A percentile compares a stretch with the other conserved stretches of the same genome.
phyloP scores from a whole-genome alignment of 1,140 invertebrate species.

The Drosophila virilis region DNA sequence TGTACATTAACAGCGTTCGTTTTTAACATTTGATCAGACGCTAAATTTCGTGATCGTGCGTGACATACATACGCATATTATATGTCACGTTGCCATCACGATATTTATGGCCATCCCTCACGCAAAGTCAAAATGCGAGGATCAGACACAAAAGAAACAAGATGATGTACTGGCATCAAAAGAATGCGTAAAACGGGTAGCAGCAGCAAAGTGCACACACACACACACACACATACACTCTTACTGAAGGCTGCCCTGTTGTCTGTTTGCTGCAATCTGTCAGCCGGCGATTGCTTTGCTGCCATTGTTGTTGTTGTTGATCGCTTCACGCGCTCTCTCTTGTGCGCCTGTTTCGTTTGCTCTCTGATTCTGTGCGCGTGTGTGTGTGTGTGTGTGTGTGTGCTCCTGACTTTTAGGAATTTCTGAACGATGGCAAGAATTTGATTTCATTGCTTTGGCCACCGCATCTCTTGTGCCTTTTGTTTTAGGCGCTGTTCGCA shows the following conservation, averaged over 20 bases:
- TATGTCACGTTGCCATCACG: conserved; percentile 45
- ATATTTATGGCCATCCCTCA: conserved; percentile 47
- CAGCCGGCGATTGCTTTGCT: conserved; percentile 50
- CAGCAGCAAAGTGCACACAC: conserved; percentile 49
- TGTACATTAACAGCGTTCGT: neutral
- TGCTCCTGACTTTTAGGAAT: conserved; percentile 78
- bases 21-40: conserved; percentile 7
- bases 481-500: conserved; percentile 71
- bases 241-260: conserved; percentile 29
- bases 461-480: conserved; percentile 64
- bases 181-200: conserved; percentile 79
- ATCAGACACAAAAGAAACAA: conserved; percentile 76
- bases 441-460: conserved; percentile 74
- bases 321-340: conserved; percentile 31
- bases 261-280: conserved; percentile 48
- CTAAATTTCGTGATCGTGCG: conserved; percentile 12
- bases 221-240: conserved; percentile 7
- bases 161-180: conserved; percentile 57
- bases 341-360: conserved; percentile 20
- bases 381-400: conserved; percentile 12
- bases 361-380: conserved; percentile 11
- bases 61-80: conserved; percentile 14
- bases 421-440: conserved; percentile 80
- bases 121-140: conserved; percentile 61
- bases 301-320: conserved; percentile 28